phyloP scores from a whole-genome alignment of 2,113 vertebrate species.

The Dissostichus mawsoni region DNA sequence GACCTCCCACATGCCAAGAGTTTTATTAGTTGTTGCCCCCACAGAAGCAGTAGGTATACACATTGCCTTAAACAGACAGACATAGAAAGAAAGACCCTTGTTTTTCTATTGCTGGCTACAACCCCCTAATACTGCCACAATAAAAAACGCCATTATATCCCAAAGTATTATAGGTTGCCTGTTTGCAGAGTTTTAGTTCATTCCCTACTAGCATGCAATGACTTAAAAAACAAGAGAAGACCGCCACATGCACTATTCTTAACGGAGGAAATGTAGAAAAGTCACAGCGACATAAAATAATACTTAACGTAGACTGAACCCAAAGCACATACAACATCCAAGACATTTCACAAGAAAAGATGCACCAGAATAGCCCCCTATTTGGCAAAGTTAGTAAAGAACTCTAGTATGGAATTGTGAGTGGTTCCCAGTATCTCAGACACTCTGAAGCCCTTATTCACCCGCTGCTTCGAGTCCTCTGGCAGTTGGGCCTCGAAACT shows the following conservation, averaged over 20 bases:
- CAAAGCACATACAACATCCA: constrained; percentile 57
- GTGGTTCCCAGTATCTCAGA: constrained; percentile 82
- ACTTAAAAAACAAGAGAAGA: constrained; percentile 42
- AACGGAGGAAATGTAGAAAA: constrained; percentile 58
- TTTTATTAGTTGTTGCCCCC: constrained; percentile 84
- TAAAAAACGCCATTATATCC: constrained; percentile 37
- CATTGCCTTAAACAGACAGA: constrained; percentile 78
- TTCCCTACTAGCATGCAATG: constrained; percentile 66
- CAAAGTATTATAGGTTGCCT: constrained; percentile 42
- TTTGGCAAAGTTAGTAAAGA: constrained; percentile 82
- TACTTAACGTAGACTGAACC: constrained; percentile 44
- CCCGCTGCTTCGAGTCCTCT: constrained; percentile 91
- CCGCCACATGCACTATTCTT: constrained; percentile 47
- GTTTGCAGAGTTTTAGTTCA: constrained; percentile 55
- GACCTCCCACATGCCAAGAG: constrained; percentile 80
- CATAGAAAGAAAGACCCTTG: constrained; percentile 41
- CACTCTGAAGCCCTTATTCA: constrained; percentile 93
- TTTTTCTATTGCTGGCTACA: constrained; percentile 36
- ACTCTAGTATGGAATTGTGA: constrained; percentile 78
- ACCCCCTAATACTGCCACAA: constrained; percentile 45
- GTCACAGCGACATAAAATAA: constrained; percentile 26
- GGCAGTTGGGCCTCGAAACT: constrained; percentile 88
- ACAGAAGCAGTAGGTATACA: constrained; percentile 84
- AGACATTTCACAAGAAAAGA: constrained; percentile 30
- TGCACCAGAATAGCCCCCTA: constrained; percentile 53